phyloP scores from a whole-genome alignment of 2,797 vertebrate genomes.

The Oreortyx pictus region DNA sequence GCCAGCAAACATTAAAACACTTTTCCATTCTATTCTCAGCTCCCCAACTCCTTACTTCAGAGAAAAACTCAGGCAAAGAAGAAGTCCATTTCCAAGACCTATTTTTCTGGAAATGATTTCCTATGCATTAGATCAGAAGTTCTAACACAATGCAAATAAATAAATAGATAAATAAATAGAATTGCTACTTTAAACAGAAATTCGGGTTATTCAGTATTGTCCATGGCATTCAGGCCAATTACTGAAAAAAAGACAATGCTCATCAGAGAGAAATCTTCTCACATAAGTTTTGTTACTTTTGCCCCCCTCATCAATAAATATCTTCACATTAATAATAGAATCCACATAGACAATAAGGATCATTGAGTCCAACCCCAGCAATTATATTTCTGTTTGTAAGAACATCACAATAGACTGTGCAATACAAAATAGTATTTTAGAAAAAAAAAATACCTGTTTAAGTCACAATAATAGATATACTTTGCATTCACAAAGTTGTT shows the following conservation, averaged over 20 bases:
- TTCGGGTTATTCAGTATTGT: neutral
- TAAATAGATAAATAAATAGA: too few relatives aligned
- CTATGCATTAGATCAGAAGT: neutral
- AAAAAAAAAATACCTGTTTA: neutral
- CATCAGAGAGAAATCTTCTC: neutral
- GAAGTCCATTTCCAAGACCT: neutral
- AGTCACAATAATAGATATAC: neutral
- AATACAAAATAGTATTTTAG: neutral
- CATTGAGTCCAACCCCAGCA: neutral
- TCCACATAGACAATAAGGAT: neutral
- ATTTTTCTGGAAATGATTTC: neutral
- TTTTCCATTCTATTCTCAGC: neutral
- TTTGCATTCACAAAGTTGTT: neutral
- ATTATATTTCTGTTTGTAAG: neutral
- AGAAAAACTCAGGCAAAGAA: neutral
- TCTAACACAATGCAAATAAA: neutral
- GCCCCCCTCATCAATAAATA: neutral
- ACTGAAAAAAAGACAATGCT: neutral
- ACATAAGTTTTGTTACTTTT: fast-evolving
- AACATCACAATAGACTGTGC: neutral
- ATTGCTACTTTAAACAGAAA: neutral
- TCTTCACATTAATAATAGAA: neutral
- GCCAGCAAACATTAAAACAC: neutral
- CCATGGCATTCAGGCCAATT: neutral
- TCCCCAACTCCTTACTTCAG: neutral